Base-by-base conservation (phyloP, 2,888 invertebrate species). In the Oscheius sp. region DNA sequence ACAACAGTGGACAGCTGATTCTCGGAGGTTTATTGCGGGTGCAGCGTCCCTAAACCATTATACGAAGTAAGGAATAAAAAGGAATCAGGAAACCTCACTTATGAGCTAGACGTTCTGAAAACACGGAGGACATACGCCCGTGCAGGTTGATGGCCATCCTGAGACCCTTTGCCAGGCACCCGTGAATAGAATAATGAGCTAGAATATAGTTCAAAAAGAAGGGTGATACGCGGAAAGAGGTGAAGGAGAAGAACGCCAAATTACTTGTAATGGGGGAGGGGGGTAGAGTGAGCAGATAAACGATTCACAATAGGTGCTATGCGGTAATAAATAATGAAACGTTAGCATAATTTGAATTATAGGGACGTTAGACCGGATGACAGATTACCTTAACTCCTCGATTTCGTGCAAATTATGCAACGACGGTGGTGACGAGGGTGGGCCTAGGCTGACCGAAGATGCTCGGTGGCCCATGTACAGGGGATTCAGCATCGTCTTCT, bases 361-460 rank as follows among this genome's bases (percentile, higher is more conserved):
- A 24, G 28, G 67, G 22, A 26, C 12, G 45, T 41, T n/a, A 14
- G 30, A 41, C 24, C 38, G 24, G 24, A 47, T 3, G 26, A 9
- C 12, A 24, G 3, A 30, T 41, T 59, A 77, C 77, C 77, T 77
- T 38, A 78, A 63, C 36, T 78, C 78, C 49, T 71, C 74, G 12
- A 74, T 68, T 28, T 77, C 73, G 20, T 72, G 70, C 22, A 79
- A 64, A 50, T 77, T 76, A 68, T 71, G 74, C 22, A 79, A 66
- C 41, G 78, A 79, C 2, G 78, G 78, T 17, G 75, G 75, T 24
- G 75, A 73, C 30, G 71, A 71, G 14, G 78, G 78, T 12, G 75
- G 77, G 30, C 72, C 73, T 24, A 77, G 62, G 71, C 45, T 67
- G 70, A 72, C 41, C 71, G 70, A 41, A 62, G 75, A 75, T 28